phyloP scores from a whole-genome alignment of 2,888 invertebrate genomes.

The Pheosia tremula region DNA sequence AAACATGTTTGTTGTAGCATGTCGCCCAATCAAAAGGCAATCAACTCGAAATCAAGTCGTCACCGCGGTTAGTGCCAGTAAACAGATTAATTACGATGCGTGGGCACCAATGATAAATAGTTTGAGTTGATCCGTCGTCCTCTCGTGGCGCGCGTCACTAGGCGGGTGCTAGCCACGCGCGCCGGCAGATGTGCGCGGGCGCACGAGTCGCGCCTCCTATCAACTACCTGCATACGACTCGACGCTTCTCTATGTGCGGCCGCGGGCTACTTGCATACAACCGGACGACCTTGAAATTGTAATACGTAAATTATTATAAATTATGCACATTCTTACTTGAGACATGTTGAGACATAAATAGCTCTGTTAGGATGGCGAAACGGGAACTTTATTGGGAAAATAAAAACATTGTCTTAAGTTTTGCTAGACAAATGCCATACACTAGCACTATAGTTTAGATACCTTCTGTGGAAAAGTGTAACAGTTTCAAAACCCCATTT shows the following conservation, averaged over 20 bases:
- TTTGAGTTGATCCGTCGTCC: slow-evolving; percentile 26
- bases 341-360: slow-evolving; percentile 10
- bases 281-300: slow-evolving; percentile 37
- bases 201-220: slow-evolving; percentile 53
- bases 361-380: not conserved
- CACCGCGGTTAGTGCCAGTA: slow-evolving; percentile 18
- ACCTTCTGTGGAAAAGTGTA: not conserved
- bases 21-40: slow-evolving; percentile 22
- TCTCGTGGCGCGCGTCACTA: slow-evolving; percentile 45
- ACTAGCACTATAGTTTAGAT: no score
- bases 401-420: not conserved
- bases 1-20: not conserved
- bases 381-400: not conserved
- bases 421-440: no score
- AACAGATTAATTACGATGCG: slow-evolving; percentile 32
- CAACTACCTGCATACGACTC: slow-evolving; percentile 37
- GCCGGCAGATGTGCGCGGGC: slow-evolving; percentile 71
- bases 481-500: slow-evolving; percentile 34
- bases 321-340: slow-evolving; percentile 10
- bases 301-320: slow-evolving; percentile 19
- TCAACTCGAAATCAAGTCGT: slow-evolving; percentile 19
- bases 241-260: slow-evolving; percentile 36
- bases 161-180: slow-evolving; percentile 47
- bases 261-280: slow-evolving; percentile 40
- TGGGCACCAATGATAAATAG: slow-evolving; percentile 27